Base-by-base conservation (phyloP, 92 coral and sea anemone species). In the Pocillopora grandis region DNA sequence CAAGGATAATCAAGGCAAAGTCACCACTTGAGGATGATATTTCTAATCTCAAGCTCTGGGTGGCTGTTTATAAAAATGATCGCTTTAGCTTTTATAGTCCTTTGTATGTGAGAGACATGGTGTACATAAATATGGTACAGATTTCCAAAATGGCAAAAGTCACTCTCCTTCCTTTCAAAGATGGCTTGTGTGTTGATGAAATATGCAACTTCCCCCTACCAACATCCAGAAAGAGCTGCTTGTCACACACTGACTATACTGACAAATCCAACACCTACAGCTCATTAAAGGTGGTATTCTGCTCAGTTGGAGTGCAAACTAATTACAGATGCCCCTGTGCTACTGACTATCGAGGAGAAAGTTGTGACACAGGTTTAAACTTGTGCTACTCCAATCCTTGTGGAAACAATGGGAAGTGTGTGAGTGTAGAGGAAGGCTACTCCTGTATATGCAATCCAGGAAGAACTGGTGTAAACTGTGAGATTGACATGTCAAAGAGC, bases 311-410 rank as follows among this genome's bases (percentile, higher is more conserved):
- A 12, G 90, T 94, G 18, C 87, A 77, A 59, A 88, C 82, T 16
- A 56, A 77, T 15, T 62, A 87, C 77, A 82, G 84, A 48, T 96
- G 99, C 80, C 84, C 92, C 3, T 96, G 99, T 75, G 90, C 98
- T 11, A 65, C 77, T 33, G 96, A 93, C 55, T 96, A 85, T 66
- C 91, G 90, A 33, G 95, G 95, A 2, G 60, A 88, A 52, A 9
- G 52, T 8, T 96, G 99, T 70, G 95, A 96, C 78, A 88, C 89
- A 0, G 90, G 67, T 27, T 62, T 91, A 12, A 95, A 96, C 80
- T 88, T 95, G 42, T 96, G 99, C 76, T 96, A 94, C 76, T 96
- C 99, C 14, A 96, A 88, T 80, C 99, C 99, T 9, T 96, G 99
- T 49, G 23, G 27, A 63, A 84, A 85, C 76, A 86, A 80, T 10